Evolutionary conservation across 2,888 invertebrate species (phyloP).

Genomic region (Brachypalpus laphriformis): DNA sequence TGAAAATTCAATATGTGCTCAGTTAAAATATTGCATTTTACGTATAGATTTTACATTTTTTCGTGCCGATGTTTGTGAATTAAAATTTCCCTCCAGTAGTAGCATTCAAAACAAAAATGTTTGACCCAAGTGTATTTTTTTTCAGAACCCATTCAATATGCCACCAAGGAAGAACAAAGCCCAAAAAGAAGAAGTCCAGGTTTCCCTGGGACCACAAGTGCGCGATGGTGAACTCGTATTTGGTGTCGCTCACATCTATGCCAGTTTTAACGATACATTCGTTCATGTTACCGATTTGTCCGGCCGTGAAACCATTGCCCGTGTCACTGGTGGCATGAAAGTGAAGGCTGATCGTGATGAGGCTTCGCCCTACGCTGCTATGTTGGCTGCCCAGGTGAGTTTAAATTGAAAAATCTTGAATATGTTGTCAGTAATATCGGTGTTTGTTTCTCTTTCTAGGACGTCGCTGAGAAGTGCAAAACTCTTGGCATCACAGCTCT

Average conservation of each 20-base stretch:
- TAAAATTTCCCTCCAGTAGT: constrained; percentile 52
- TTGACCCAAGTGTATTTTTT: constrained; percentile 21
- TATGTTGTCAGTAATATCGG: background rate
- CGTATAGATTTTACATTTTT: constrained; percentile 1
- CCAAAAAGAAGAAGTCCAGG: constrained; percentile 98
- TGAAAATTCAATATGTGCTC: constrained; percentile 34
- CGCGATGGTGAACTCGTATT: constrained; percentile 99
- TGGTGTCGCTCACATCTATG: constrained; percentile 99
- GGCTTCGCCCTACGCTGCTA: constrained; percentile 99
- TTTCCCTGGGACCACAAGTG: constrained; percentile 97
- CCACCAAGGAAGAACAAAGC: constrained; percentile 99
- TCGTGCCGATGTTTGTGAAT: constrained; percentile 74
- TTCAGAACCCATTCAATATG: constrained; percentile 85
- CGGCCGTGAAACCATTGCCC: constrained; percentile 96
- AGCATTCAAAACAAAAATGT: constrained; percentile 16
- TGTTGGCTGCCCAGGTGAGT: constrained; percentile 98
- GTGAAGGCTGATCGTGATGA: constrained; percentile 99
- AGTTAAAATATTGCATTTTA: background rate
- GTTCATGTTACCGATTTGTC: constrained; percentile 99
- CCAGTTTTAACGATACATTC: constrained; percentile 99
- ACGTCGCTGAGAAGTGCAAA: constrained; percentile 99
- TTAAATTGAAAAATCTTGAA: background rate
- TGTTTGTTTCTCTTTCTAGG: constrained; percentile 84
- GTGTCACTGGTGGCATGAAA: constrained; percentile 99
- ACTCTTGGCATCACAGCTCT: constrained; percentile 97